Evolutionary conservation across 2,797 vertebrate species (phyloP), one percentile per base, ranked within the genome.

Genomic region (Xenops minutus): DNA sequence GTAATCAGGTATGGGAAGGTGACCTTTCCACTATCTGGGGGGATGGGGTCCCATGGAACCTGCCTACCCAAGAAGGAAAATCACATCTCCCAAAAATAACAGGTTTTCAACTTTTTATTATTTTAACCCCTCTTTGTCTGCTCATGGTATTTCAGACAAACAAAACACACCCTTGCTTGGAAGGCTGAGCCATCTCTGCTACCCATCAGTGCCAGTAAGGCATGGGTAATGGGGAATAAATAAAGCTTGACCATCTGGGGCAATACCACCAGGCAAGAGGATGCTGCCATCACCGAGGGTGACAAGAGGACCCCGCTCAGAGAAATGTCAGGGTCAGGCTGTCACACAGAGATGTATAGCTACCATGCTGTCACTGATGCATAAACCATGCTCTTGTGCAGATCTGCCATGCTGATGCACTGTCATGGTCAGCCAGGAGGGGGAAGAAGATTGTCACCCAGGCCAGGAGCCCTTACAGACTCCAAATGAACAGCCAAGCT

Each of bases 41-140:
- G 43, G 19, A 64, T 3, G 2, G 49, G 46, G 73, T 93, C 46
- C 62, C 72, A 69, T 15, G 62, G 85, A 94, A 91, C 68, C 54
- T 0, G 36, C 51, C 75, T 75, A 73, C 51, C 62, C 46, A 46
- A 75, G 89, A 85, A 85, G 82, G 51, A 92, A 93, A 85, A 80
- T 68, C 46, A 58, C 32, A 55, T n/a, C 26, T 96, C 86, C 85
- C 14, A 7, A 54, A 96, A 89, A 94, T 88, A 96, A 85, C 0
- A 0, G 5, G 12, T 44, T 91, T 96, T 92, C 82, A 91, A 52
- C 16, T 52, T 93, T 80, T 36, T 94, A 79, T 93, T 96, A 94
- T 93, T 96, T 94, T 91, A 96, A 91, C 64, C 58, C 82, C 83
- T 94, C 66, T 85, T 67, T 89, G 68, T 73, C 91, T 85, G 51